Evolutionary conservation across 2,113 vertebrate species (phyloP).

Genomic region (Serilophus lunatus): DNA sequence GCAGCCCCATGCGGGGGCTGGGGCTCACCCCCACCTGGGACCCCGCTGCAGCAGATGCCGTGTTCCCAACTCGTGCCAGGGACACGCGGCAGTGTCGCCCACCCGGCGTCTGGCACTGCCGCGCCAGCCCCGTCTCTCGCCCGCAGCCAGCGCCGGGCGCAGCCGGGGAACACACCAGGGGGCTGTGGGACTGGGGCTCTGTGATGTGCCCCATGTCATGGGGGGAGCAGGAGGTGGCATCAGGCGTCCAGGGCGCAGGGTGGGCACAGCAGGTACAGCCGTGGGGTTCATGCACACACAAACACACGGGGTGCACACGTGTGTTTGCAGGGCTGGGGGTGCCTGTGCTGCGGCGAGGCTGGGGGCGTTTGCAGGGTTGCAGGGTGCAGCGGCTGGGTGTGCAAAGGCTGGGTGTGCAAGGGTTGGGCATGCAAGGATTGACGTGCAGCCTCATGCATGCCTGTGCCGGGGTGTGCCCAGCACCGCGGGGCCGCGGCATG

Average conservation of each 20-base stretch:
- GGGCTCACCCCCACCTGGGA: background rate
- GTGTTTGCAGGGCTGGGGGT: background rate
- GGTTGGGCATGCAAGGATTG: background rate
- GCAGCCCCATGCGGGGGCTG: background rate
- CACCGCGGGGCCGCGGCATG: background rate
- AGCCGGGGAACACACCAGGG: background rate
- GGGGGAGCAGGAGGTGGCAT: background rate
- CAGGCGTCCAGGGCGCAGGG: fast-evolving
- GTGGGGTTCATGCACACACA: too few species aligned
- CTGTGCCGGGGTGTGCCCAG: background rate
- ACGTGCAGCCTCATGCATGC: background rate
- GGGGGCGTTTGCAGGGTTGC: background rate
- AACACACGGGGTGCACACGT: fast-evolving
- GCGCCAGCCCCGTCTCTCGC: background rate
- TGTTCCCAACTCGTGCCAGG: constrained; percentile 28
- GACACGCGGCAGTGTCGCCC: constrained; percentile 27
- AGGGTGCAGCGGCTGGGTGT: background rate
- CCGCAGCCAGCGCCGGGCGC: background rate
- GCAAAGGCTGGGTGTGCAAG: background rate
- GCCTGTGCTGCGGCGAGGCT: background rate
- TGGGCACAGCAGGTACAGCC: background rate
- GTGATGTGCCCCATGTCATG: fast-evolving
- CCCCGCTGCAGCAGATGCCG: background rate
- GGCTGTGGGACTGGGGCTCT: background rate
- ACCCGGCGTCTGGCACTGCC: constrained; percentile 53